These are phyloP conservation scores for Calycopis cecrops DNA, from an alignment of 1,140 invertebrate species.

Conservation along the genomic window DNA sequence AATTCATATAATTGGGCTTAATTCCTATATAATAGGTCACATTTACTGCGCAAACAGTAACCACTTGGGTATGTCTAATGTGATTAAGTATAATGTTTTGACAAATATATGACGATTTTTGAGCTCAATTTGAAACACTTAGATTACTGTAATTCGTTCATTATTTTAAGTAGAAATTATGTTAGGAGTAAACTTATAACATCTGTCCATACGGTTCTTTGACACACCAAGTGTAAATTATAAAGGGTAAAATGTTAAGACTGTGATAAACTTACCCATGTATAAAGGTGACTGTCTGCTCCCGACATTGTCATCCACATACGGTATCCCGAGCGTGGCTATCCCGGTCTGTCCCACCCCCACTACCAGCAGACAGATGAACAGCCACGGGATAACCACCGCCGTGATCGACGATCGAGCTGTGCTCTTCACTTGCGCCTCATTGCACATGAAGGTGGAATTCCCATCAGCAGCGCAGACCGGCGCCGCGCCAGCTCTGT, in stretches of 20 bases:
- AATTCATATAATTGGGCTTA: no score
- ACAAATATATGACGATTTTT: no score
- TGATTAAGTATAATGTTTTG: no score
- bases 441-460: constrained; percentile 42
- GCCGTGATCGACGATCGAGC: constrained; percentile 85
- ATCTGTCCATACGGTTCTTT: no score
- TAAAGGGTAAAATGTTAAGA: background rate
- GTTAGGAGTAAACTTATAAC: no score
- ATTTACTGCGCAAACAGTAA: no score
- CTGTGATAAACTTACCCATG: constrained; percentile 82
- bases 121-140: no score
- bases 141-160: no score
- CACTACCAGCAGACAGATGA: constrained; percentile 90
- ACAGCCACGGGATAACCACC: constrained; percentile 89
- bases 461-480: constrained; percentile 40
- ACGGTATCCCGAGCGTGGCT: constrained; percentile 94
- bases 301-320: constrained; percentile 95
- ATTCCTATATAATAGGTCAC: no score
- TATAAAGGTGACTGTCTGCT: constrained; percentile 94
- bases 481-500: constrained; percentile 66
- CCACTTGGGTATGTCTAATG: no score
- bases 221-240: no score
- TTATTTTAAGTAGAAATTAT: no score
- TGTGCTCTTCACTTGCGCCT: constrained; percentile 52
- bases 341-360: constrained; percentile 95